A percentile compares a stretch with the other conserved stretches of the same genome.
phyloP scores from a whole-genome alignment of 1,140 invertebrate species.

The Gonatopus flavifemur region DNA sequence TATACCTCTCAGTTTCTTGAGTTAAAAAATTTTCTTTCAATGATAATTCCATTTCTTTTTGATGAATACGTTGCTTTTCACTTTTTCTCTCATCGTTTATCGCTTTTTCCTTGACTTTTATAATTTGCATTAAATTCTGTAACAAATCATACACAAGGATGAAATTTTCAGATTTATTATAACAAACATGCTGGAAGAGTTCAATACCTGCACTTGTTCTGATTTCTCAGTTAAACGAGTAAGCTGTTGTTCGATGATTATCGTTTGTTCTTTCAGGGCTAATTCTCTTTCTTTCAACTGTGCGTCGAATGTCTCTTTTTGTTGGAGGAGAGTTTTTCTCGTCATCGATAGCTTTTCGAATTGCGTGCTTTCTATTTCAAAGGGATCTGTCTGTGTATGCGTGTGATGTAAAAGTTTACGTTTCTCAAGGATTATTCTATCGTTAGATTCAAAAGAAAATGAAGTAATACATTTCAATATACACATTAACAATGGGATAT shows the following conservation, averaged over 20 bases:
- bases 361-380: conserved; percentile 9
- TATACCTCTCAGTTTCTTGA: conserved; percentile 45
- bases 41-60: conserved; percentile 43
- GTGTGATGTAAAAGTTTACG: conserved; percentile 11
- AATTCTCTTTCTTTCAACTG: conserved; percentile 40
- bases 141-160: conserved; percentile 7
- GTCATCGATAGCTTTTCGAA: conserved; percentile 25
- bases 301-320: conserved; percentile 42
- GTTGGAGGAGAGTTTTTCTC: conserved; percentile 43
- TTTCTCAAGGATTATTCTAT: conserved; percentile 7
- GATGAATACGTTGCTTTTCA: conserved; percentile 32
- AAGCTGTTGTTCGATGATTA: conserved; percentile 41
- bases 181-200: neutral
- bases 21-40: conserved; percentile 45
- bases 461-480: conserved; percentile 42
- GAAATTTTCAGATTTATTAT: conserved; percentile 5
- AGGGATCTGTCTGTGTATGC: conserved; percentile 26
- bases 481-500: conserved; percentile 44
- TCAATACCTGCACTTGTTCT: conserved; percentile 42
- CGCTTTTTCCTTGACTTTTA: conserved; percentile 41
- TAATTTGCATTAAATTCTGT: conserved; percentile 38
- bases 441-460: conserved; percentile 10
- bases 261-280: conserved; percentile 40
- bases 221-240: conserved; percentile 43
- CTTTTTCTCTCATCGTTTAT: conserved; percentile 34